Percentiles rank a stretch among this genome's conserved stretches.
Conservation (phyloP, 1,140 invertebrate genomes). For the Listronotus bonariensis region DNA sequence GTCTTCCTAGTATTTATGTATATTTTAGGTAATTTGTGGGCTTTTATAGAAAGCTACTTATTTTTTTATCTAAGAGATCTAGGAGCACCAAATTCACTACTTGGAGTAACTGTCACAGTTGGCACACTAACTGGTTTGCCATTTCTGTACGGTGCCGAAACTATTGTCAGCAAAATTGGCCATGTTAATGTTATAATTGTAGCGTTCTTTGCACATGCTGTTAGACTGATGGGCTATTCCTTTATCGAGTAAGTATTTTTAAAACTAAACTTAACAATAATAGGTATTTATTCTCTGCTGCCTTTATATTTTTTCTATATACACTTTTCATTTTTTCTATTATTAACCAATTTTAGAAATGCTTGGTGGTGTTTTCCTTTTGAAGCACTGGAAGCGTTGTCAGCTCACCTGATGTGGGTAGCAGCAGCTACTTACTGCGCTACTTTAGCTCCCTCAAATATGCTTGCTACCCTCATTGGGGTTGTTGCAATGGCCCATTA, state of each 20-base stretch:
- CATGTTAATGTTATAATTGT: constrained; percentile 81
- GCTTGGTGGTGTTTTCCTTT: constrained; percentile 86
- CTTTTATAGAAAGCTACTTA: constrained; percentile 83
- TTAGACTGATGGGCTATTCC: constrained; percentile 79
- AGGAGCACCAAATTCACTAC: constrained; percentile 75
- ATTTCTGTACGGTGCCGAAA: constrained; percentile 79
- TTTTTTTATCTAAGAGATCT: constrained; percentile 83
- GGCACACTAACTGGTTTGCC: constrained; percentile 80
- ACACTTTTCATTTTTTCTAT: no score
- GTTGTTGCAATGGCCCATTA: constrained; percentile 83
- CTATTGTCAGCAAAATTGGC: constrained; percentile 78
- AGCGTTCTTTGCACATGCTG: constrained; percentile 80
- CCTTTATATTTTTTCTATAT: no score
- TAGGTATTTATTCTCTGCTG: no score
- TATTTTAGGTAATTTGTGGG: constrained; percentile 76
- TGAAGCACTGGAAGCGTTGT: constrained; percentile 83
- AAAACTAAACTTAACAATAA: no score
- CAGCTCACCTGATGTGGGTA: constrained; percentile 86
- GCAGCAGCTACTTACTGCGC: constrained; percentile 85
- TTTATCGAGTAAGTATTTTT: constrained; percentile 70
- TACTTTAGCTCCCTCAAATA: constrained; percentile 75
- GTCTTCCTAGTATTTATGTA: constrained; percentile 79
- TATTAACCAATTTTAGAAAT: constrained; percentile 61
- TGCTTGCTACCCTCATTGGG: constrained; percentile 81
- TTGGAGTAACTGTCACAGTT: constrained; percentile 81